Evolutionary conservation across 2,888 invertebrate species (phyloP), one percentile per base, ranked within the genome.

Genomic region (Meiosimyza decipiens): DNA sequence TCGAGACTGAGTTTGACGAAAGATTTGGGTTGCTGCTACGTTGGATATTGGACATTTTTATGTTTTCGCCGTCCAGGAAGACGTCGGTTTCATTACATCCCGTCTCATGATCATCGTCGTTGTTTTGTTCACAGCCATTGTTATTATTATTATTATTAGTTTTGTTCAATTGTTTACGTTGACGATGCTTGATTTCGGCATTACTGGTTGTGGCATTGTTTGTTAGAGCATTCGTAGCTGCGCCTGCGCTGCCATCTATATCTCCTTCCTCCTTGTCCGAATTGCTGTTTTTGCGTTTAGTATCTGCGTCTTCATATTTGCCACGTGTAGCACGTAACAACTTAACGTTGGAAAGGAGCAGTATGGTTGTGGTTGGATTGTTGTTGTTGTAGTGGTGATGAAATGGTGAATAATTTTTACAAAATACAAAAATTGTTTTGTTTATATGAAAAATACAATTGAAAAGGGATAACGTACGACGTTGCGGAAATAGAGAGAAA

Each of bases 221-320:
- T 49, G 75, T 72, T 77, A 80, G 40, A 40, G 40, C 40, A 40
- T 40, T 40, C 1, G 6, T 72, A 76, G 80, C 22, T 82, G 81
- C 69, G 79, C 79, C 79, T 73, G 80, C 68, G 79, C 81, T 76
- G 74, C 75, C 64, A 72, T 76, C 75, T 71, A 50, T 60, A 67
- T 69, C 74, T 75, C 78, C 79, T 57, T 77, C 77, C 77, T 80
- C 77, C 72, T 79, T 77, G 73, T 84, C 84, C 66, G 82, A 81
- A 71, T 86, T 85, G 80, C 85, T 85, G 69, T 85, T 85, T 75
- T 85, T 85, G 49, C 85, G 85, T 78, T 85, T 85, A 52, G 75
- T 72, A 50, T 86, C 86, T 60, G 78, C 52, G 75, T 86, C 85
- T 13, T 84, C 82, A 71, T 77, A 80, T 71, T 77, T 81, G 59